A percentile compares a stretch with the other conserved stretches of the same genome.
Conservation (phyloP, 23 tunicate species). For the Halocynthia aurantium region DNA sequence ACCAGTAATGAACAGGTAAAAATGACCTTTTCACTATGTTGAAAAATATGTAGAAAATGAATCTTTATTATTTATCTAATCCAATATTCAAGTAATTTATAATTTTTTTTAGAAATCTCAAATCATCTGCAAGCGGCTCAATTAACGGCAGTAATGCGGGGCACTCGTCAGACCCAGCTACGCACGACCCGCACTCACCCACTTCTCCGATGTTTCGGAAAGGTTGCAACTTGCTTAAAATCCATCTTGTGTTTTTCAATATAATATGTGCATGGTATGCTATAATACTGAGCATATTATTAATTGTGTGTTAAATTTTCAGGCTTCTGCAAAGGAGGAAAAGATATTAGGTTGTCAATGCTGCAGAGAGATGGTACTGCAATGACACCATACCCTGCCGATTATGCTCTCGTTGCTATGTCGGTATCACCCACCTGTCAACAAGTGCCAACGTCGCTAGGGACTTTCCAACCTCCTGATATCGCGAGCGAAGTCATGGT, state of each 20-base stretch:
- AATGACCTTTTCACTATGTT: too few species aligned
- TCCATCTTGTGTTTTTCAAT: not conserved
- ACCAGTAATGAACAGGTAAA: conserved; percentile 10
- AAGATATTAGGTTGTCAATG: conserved; percentile 56
- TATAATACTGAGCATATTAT: not conserved
- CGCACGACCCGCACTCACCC: not conserved
- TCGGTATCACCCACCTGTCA: conserved; percentile 20
- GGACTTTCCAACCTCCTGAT: conserved; percentile 22
- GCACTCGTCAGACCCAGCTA: not conserved
- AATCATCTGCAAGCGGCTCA: too few species aligned
- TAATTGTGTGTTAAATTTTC: not conserved
- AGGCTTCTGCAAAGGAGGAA: conserved; percentile 83
- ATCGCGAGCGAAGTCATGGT: conserved; percentile 23
- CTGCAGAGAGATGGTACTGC: conserved; percentile 37
- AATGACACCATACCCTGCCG: conserved; percentile 44
- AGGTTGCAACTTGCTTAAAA: not conserved
- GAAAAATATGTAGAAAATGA: too few species aligned
- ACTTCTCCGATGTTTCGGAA: conserved; percentile 25
- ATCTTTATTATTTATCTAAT: too few species aligned
- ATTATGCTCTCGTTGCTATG: conserved; percentile 52
- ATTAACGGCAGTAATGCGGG: too few species aligned
- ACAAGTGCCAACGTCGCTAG: conserved; percentile 16
- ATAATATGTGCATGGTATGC: not conserved
- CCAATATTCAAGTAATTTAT: too few species aligned
- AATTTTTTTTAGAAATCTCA: too few species aligned